phyloP scores from a whole-genome alignment of 2,888 invertebrate species.

The Hirtodrosophila duncani region DNA sequence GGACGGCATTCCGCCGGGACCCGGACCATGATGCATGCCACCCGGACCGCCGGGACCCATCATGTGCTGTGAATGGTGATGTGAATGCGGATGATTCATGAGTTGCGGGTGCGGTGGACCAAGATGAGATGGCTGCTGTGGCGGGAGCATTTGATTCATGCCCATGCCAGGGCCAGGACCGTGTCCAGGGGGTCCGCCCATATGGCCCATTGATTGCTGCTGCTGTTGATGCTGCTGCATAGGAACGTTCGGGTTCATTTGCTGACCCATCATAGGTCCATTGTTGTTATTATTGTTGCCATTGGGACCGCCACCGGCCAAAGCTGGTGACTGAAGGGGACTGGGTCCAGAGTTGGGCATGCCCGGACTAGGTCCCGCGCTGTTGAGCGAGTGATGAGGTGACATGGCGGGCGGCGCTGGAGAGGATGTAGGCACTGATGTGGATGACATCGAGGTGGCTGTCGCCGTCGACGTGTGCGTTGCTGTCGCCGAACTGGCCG shows the following conservation, averaged over 20 bases:
- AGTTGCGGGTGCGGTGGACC: constrained; percentile 73
- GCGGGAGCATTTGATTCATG: constrained; percentile 74
- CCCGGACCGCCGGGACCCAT: constrained; percentile 60
- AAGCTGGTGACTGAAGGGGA: constrained; percentile 69
- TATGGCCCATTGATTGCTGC: constrained; percentile 69
- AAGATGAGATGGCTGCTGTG: constrained; percentile 72
- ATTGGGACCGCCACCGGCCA: constrained; percentile 40
- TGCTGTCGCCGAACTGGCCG: constrained; percentile 33
- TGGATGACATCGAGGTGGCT: constrained; percentile 57
- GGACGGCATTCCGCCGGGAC: constrained; percentile 64
- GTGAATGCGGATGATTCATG: constrained; percentile 72
- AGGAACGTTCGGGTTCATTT: constrained; percentile 79
- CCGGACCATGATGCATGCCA: constrained; percentile 61
- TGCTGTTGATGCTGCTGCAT: constrained; percentile 73
- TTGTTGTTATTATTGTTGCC: constrained; percentile 56
- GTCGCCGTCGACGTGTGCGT: constrained; percentile 51
- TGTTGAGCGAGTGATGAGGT: constrained; percentile 73
- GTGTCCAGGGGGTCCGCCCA: constrained; percentile 65
- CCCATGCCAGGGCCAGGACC: constrained; percentile 74
- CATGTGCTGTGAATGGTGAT: constrained; percentile 73
- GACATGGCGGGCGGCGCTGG: constrained; percentile 80
- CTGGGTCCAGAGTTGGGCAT: constrained; percentile 67
- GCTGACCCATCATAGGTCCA: constrained; percentile 74
- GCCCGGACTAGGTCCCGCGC: constrained; percentile 71
- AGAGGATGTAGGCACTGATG: constrained; percentile 76